Evolutionary conservation across 2,888 invertebrate species (phyloP).

Genomic region (Blastobasis lacticolella): DNA sequence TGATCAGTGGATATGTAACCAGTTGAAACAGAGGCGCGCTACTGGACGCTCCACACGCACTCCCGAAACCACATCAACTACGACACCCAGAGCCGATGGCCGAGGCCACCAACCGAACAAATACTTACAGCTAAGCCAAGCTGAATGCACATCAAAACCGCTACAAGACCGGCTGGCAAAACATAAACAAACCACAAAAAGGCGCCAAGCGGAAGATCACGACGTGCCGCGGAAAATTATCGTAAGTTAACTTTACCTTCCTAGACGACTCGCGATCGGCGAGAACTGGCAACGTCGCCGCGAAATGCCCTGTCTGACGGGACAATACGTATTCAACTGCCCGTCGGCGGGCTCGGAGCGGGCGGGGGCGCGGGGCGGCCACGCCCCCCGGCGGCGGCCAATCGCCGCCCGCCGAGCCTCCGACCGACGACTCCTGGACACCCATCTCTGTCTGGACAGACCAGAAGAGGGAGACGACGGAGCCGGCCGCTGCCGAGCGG

Average conservation of each 20-base stretch:
- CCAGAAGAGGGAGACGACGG: conserved; percentile 13
- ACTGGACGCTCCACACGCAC: no score
- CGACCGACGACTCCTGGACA: conserved; percentile 13
- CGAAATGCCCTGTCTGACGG: conserved; percentile 50
- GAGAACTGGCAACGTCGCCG: conserved; percentile 57
- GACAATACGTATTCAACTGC: conserved; percentile 69
- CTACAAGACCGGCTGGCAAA: no score
- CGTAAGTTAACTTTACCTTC: conserved; percentile 50
- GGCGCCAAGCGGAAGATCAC: no score
- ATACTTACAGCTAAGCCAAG: no score
- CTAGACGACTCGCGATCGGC: conserved; percentile 29
- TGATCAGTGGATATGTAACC: no score
- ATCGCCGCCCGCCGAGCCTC: conserved; percentile 22
- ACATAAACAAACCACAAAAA: no score
- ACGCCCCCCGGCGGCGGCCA: conserved; percentile 52
- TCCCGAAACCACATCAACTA: no score
- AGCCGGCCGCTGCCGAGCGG: background rate
- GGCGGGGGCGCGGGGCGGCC: conserved; percentile 42
- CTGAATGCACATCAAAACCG: no score
- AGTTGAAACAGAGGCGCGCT: no score
- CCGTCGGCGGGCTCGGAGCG: conserved; percentile 53
- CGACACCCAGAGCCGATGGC: no score
- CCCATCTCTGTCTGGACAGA: conserved; percentile 3
- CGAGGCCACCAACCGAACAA: no score
- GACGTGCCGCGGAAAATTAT: conserved; percentile 17